Percentiles rank a stretch among this genome's conserved stretches.
phyloP scores from a whole-genome alignment of 2,888 invertebrate species.

The Archaeoteleia sp. region DNA sequence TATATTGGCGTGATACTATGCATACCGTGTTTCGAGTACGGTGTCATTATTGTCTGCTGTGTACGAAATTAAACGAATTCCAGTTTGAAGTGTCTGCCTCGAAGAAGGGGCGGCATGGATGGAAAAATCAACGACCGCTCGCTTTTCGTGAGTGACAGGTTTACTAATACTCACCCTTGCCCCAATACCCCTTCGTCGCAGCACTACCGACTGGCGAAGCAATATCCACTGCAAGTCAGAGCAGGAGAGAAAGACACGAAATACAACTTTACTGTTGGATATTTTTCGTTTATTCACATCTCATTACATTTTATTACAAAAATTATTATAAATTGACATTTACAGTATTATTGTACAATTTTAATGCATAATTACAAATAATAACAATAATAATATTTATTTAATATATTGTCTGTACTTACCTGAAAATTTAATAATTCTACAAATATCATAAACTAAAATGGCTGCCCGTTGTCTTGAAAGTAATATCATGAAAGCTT shows the following conservation, averaged over 20 bases:
- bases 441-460: too few species aligned
- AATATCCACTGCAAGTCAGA: constrained; percentile 40
- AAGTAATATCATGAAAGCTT: constrained; percentile 62
- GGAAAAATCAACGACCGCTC: constrained; percentile 62
- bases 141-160: constrained; percentile 63
- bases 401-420: too few species aligned
- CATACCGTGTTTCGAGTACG: constrained; percentile 43
- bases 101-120: constrained; percentile 48
- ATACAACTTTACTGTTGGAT: too few species aligned
- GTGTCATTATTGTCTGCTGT: constrained; percentile 48
- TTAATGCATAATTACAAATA: too few species aligned
- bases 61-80: constrained; percentile 63
- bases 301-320: too few species aligned
- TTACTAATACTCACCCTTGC: constrained; percentile 55
- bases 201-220: constrained; percentile 20
- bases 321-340: too few species aligned
- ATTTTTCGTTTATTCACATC: too few species aligned
- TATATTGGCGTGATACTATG: constrained; percentile 50
- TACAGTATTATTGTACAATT: too few species aligned
- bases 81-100: constrained; percentile 56
- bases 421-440: too few species aligned
- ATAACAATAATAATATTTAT: too few species aligned
- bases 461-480: constrained; percentile 6
- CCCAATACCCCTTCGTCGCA: constrained; percentile 41
- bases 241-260: constrained; percentile 10